A percentile compares a stretch with the other conserved stretches of the same genome.
phyloP scores from a whole-genome alignment of 2,797 vertebrate genomes.

The Anguilla megastoma region DNA sequence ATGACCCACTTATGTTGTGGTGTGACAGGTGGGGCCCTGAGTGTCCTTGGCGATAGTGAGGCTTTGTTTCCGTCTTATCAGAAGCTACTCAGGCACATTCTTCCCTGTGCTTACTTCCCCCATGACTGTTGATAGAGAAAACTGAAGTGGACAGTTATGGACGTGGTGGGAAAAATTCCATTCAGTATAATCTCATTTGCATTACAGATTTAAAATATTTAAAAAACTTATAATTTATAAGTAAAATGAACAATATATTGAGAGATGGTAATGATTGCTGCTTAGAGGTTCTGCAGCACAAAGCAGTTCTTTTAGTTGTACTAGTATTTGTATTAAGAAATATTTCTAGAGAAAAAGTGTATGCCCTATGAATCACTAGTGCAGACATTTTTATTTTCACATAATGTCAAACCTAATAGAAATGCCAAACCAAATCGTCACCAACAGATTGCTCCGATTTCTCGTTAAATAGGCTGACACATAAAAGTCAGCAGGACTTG shows the following conservation, averaged over 20 bases:
- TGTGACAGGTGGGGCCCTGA: conserved; percentile 40
- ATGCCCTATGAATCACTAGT: background rate
- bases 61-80: background rate
- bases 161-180: background rate
- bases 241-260: too few species aligned
- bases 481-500: background rate
- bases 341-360: background rate
- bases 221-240: too few species aligned
- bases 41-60: conserved; percentile 55
- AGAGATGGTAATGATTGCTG: background rate
- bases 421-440: background rate
- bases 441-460: background rate
- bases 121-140: background rate
- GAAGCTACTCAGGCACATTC: background rate
- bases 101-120: background rate
- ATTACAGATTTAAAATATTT: background rate
- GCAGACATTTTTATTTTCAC: background rate
- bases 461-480: background rate
- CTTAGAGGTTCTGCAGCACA: background rate
- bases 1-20: conserved; percentile 47
- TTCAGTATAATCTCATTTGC: background rate
- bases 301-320: background rate
- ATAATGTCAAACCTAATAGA: background rate
- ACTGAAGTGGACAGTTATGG: background rate
- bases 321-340: background rate